Evolutionary conservation across 1,140 invertebrate genomes (phyloP), one percentile per base, ranked within the genome.

Genomic region (Tetramorium simillimum): DNA sequence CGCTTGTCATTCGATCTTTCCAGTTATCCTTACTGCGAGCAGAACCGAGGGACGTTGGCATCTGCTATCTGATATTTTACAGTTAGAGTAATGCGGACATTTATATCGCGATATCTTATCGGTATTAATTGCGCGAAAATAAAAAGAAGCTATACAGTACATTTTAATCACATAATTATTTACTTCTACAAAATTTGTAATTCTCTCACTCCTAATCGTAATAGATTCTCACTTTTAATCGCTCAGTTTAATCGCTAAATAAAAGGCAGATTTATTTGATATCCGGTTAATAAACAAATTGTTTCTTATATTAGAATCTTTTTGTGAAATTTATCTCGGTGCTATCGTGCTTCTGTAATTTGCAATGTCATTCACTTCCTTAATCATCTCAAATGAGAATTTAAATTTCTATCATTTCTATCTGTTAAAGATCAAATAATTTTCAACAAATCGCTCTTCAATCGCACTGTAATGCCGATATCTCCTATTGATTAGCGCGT

Each of bases 1-100:
- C 40, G 72, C 40, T 40, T 62, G 69, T 63, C 80, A 60, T 33
- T 58, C 12, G 24, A 72, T 84, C 58, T 60, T 84, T 60, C 24
- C 28, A 67, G 16, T 69, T 69, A 43, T 70, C 40, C n/a, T 53
- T 43, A 56, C 21, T 14, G 10, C 28, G 60, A 65, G 33, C 46
- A 51, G n/a, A n/a, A 12, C 28, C 43, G 33, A 33, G 24, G 18
- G 28, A 40, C 6, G 24, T 69, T 18, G 62, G 43, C 49, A 28
- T 58, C 33, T 12, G 21, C 16, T 69, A 65, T 65, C 46, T 65
- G 46, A 65, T 33, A 33, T 51, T 80, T 80, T 70, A 56, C 49
- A 81, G 49, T 65, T 70, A 49, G 2, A 56, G 2, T 7, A 81
- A 28, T 16, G 21, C n/a, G 2, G n/a, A 70, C 7, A 21, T 40